These are phyloP conservation scores for Panthera uncia DNA, from an alignment of 2,113 vertebrate species.

Conservation along the genomic window DNA sequence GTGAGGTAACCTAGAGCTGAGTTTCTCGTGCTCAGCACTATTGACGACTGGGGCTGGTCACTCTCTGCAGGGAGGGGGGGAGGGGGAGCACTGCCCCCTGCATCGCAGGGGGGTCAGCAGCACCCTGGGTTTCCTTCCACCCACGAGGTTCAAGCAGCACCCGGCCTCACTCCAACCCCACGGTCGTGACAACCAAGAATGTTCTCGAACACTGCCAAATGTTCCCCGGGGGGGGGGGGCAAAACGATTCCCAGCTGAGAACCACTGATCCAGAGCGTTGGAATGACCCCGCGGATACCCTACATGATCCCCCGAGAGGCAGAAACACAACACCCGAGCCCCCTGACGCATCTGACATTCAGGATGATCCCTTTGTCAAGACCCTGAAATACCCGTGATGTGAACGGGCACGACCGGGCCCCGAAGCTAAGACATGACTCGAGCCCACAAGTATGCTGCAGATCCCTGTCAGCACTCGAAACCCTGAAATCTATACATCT, in stretches of 20 bases:
- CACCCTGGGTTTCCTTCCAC: neutral
- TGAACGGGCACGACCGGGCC: accelerated
- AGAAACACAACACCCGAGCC: neutral
- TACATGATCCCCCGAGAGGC: neutral
- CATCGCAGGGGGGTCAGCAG: accelerated
- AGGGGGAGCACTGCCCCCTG: neutral
- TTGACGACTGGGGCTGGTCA: accelerated
- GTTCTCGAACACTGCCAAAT: neutral
- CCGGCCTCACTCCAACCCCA: neutral
- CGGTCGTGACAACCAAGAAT: neutral
- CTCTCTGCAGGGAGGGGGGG: neutral
- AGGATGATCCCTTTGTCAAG: neutral
- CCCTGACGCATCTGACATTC: neutral
- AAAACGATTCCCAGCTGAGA: neutral
- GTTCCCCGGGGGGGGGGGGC: neutral
- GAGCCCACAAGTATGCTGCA: conserved; percentile 19
- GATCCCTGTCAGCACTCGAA: neutral
- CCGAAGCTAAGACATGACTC: neutral
- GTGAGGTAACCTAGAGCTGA: neutral
- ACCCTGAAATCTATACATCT: neutral
- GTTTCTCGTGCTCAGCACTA: accelerated
- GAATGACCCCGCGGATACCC: accelerated
- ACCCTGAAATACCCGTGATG: neutral
- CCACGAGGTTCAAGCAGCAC: accelerated
- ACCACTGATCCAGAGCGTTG: neutral